These are phyloP conservation scores for Byasa hedistus DNA, from an alignment of 2,888 invertebrate genomes.

Conservation along the genomic window DNA sequence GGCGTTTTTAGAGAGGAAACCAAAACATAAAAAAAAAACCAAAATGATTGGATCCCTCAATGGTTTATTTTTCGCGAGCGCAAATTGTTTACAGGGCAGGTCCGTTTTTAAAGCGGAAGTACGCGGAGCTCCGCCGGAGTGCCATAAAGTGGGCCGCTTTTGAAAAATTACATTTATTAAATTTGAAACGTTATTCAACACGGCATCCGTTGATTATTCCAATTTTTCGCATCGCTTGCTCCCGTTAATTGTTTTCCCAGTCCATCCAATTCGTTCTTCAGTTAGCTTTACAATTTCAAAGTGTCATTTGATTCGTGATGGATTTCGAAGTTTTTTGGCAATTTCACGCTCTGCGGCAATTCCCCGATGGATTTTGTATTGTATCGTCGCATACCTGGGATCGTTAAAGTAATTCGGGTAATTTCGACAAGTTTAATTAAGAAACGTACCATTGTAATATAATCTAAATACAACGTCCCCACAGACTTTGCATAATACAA, in stretches of 20 bases:
- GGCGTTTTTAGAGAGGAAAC: slow-evolving; percentile 3
- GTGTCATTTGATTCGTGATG: slow-evolving; percentile 78
- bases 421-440: slow-evolving; percentile 1
- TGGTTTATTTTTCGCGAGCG: slow-evolving; percentile 25
- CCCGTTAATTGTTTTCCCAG: slow-evolving; percentile 72
- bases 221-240: slow-evolving; percentile 65
- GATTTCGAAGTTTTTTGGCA: slow-evolving; percentile 74
- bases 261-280: slow-evolving; percentile 69
- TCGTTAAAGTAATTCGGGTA: slow-evolving; percentile 30
- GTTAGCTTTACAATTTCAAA: slow-evolving; percentile 76
- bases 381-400: slow-evolving; percentile 49
- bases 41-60: slow-evolving; percentile 21
- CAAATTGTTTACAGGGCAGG: slow-evolving; percentile 25
- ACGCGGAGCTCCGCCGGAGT: slow-evolving; percentile 34
- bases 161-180: slow-evolving; percentile 64
- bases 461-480: too few species aligned
- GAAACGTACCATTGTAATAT: neutral
- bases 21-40: neutral
- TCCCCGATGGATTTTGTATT: slow-evolving; percentile 61
- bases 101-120: slow-evolving; percentile 20
- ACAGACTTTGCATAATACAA: too few species aligned
- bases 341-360: slow-evolving; percentile 69
- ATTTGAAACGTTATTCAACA: slow-evolving; percentile 56
- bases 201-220: slow-evolving; percentile 65
- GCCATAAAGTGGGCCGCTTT: slow-evolving; percentile 44